Conservation (phyloP, 1,140 invertebrate genomes). For the Drosophila hydei region DNA sequence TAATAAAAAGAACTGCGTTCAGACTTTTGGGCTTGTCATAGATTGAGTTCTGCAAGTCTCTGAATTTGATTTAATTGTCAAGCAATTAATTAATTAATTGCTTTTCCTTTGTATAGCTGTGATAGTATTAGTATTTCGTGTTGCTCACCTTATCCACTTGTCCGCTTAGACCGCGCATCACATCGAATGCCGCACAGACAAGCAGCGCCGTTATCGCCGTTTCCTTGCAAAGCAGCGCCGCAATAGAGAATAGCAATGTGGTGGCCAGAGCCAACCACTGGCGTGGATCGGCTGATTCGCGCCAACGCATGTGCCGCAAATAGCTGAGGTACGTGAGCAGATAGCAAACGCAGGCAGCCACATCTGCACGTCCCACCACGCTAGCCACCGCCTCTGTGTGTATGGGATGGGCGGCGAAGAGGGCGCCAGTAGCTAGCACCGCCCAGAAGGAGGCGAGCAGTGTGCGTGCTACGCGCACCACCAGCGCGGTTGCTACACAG, state of each 20-base stretch:
- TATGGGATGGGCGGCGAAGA: constrained; percentile 98
- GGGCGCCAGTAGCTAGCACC: constrained; percentile 90
- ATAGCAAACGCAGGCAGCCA: constrained; percentile 95
- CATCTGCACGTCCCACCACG: constrained; percentile 97
- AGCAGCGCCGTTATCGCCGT: constrained; percentile 95
- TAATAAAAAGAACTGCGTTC: too few species aligned
- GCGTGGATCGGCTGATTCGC: constrained; percentile 85
- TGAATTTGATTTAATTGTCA: too few species aligned
- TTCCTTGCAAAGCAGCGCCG: constrained; percentile 94
- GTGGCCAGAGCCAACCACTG: constrained; percentile 85
- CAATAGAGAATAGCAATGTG: constrained; percentile 86
- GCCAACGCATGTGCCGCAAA: constrained; percentile 87
- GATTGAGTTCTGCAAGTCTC: too few species aligned
- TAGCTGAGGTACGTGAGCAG: constrained; percentile 94
- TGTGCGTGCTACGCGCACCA: constrained; percentile 89
- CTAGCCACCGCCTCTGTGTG: constrained; percentile 98
- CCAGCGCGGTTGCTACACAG: constrained; percentile 91
- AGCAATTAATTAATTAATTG: too few species aligned
- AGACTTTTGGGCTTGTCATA: too few species aligned
- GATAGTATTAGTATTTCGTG: too few species aligned
- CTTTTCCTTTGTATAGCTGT: too few species aligned
- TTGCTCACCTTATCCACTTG: constrained; percentile 72
- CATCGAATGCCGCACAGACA: constrained; percentile 92
- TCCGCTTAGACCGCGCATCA: constrained; percentile 85
- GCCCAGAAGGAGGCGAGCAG: constrained; percentile 88